Conservation (phyloP, 2,797 vertebrate species). For the Microchirus variegatus region DNA sequence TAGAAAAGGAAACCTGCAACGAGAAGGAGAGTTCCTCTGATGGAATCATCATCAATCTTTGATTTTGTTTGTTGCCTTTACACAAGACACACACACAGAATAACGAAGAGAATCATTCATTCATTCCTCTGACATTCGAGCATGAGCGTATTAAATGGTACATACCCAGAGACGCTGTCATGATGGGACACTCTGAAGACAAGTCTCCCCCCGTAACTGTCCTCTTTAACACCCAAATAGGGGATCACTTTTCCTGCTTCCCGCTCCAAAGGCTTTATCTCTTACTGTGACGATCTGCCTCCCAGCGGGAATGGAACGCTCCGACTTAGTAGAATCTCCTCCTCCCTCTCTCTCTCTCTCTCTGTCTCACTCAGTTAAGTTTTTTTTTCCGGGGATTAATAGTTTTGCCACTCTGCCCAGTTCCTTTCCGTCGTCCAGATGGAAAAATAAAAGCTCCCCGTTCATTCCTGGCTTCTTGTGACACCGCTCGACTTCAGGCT, state of each 20-base stretch:
- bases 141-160: not conserved
- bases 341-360: slow-evolving; percentile 9
- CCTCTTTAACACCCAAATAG: slow-evolving; percentile 3
- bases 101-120: not conserved
- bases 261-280: slow-evolving; percentile 25
- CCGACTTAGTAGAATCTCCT: slow-evolving; percentile 20
- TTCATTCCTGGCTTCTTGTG: slow-evolving; percentile 66
- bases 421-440: slow-evolving; percentile 54
- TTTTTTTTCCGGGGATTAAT: slow-evolving; percentile 32
- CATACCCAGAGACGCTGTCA: slow-evolving; percentile 76
- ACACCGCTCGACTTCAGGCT: slow-evolving; percentile 63
- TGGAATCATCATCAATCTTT: not conserved
- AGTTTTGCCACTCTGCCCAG: slow-evolving; percentile 40
- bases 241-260: slow-evolving; percentile 41
- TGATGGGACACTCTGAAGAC: slow-evolving; percentile 47
- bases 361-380: slow-evolving; percentile 20
- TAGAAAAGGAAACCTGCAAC: not conserved
- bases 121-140: not conserved
- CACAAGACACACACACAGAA: not conserved
- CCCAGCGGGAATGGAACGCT: slow-evolving; percentile 44
- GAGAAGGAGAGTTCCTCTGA: not conserved
- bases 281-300: slow-evolving; percentile 30
- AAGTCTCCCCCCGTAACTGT: slow-evolving; percentile 36
- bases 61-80: not conserved
- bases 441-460: slow-evolving; percentile 60